Evolutionary conservation across 2,797 vertebrate genomes (phyloP).

Genomic region (Peromyscus melanophrys): DNA sequence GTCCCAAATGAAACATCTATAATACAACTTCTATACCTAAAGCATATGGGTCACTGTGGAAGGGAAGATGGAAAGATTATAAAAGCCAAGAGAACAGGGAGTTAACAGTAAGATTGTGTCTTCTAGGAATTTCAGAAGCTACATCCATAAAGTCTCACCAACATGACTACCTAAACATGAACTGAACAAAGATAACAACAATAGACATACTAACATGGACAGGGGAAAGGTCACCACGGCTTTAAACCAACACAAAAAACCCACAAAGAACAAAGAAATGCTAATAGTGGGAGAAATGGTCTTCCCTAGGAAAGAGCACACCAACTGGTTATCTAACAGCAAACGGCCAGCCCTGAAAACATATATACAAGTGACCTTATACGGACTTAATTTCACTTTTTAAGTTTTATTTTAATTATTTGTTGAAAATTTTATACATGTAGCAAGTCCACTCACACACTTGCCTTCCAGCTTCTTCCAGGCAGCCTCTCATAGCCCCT

Average conservation of each 20-base stretch:
- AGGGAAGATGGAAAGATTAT: not conserved
- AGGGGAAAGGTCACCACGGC: too few species aligned
- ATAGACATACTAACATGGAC: too few species aligned
- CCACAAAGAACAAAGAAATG: too few species aligned
- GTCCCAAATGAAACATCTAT: not conserved
- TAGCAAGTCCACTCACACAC: not conserved
- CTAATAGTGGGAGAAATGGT: too few species aligned
- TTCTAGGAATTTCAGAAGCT: not conserved
- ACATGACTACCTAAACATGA: not conserved
- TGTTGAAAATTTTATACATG: not conserved
- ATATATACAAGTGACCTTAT: too few species aligned
- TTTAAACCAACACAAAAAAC: too few species aligned
- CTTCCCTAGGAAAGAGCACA: too few species aligned
- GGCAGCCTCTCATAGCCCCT: not conserved
- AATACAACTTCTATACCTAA: not conserved
- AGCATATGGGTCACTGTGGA: not conserved
- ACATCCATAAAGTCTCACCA: not conserved
- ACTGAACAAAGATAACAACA: not conserved
- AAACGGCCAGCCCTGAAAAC: too few species aligned
- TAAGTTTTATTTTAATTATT: not conserved
- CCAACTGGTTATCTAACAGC: too few species aligned
- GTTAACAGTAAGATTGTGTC: not conserved
- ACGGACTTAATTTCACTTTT: too few species aligned
- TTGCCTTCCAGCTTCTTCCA: not conserved
- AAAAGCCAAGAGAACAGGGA: not conserved